Percentiles rank a stretch among this genome's conserved stretches.
These are phyloP conservation scores for Hypotaenidia philippensis DNA, from an alignment of 2,797 vertebrate species.

Conservation along the genomic window DNA sequence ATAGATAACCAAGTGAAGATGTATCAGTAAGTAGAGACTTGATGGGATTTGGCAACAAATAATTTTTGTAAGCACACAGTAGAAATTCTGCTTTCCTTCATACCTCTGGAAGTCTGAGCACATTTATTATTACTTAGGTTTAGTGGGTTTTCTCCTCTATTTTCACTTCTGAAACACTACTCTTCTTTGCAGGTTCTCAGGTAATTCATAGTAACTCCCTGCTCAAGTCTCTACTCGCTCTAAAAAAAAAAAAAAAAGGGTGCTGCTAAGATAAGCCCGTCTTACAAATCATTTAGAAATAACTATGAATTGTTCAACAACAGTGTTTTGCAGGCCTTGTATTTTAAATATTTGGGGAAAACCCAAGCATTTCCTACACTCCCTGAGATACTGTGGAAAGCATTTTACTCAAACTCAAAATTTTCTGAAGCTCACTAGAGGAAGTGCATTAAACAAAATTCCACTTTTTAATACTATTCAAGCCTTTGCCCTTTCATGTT, in stretches of 20 bases:
- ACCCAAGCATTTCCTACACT: neutral
- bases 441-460: neutral
- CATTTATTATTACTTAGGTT: neutral
- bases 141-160: neutral
- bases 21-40: neutral
- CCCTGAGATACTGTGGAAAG: neutral
- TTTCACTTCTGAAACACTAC: neutral
- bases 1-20: neutral
- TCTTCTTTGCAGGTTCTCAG: neutral
- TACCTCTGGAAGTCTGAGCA: neutral
- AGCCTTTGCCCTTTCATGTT: neutral
- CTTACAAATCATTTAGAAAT: neutral
- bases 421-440: neutral
- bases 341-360: neutral
- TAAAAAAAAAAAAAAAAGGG: neutral
- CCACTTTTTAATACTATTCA: neutral
- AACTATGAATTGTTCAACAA: neutral
- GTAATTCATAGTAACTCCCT: neutral
- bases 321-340: neutral
- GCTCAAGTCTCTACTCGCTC: neutral
- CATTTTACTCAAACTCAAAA: neutral
- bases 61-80: neutral
- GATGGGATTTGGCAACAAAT: neutral
- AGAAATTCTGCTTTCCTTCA: neutral
- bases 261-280: neutral